phyloP scores from a whole-genome alignment of 2,113 vertebrate species.

The Gyps fulvus region DNA sequence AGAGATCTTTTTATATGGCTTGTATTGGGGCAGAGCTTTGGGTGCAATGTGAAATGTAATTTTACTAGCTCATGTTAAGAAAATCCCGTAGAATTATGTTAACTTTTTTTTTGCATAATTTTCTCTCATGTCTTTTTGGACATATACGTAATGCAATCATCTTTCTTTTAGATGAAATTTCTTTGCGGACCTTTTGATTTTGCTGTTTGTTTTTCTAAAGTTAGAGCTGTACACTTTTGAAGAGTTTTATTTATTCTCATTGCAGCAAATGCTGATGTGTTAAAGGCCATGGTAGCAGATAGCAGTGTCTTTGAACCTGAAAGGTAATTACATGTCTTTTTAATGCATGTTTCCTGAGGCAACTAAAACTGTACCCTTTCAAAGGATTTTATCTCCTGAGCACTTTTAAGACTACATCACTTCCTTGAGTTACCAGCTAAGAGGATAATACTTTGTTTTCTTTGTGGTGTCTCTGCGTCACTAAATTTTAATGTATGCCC shows the following conservation, averaged over 20 bases:
- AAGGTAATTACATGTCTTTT: constrained; percentile 75
- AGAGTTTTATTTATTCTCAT: constrained; percentile 38
- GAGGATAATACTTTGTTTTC: neutral
- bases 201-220: neutral
- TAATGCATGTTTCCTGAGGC: neutral
- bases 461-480: neutral
- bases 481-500: neutral
- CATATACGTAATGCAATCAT: neutral
- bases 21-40: neutral
- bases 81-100: neutral
- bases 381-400: neutral
- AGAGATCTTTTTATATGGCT: neutral
- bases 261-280: constrained; percentile 90
- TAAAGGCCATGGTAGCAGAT: constrained; percentile 91
- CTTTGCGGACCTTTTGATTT: neutral
- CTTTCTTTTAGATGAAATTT: neutral
- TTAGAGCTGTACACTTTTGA: neutral
- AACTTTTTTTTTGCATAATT: neutral
- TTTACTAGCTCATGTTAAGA: neutral
- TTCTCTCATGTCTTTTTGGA: neutral
- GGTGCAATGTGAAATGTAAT: neutral
- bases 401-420: neutral
- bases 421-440: neutral
- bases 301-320: constrained; percentile 84
- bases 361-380: neutral